phyloP scores from a whole-genome alignment of 2,797 vertebrate species.

The Coracias cyanogaster region DNA sequence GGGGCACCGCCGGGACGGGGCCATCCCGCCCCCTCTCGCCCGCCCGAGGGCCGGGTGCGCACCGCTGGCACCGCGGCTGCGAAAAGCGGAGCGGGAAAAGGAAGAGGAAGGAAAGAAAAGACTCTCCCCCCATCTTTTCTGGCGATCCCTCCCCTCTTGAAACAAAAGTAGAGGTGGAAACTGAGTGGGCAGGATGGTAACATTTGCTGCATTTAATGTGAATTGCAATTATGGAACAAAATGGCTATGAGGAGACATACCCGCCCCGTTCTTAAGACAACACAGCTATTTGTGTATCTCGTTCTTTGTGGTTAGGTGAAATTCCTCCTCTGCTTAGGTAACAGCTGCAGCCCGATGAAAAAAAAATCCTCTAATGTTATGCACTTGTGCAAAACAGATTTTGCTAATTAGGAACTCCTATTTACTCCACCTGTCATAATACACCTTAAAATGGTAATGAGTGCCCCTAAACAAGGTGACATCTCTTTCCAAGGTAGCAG shows the following conservation, averaged over 20 bases:
- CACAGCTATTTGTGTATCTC: constrained; percentile 6
- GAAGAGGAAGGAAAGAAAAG: background rate
- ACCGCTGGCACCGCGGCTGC: background rate
- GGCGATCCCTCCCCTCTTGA: background rate
- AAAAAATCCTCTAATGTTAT: constrained; percentile 6
- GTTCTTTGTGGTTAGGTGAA: constrained; percentile 44
- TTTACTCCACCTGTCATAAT: constrained; percentile 47
- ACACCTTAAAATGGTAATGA: constrained; percentile 59
- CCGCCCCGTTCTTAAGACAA: constrained; percentile 25
- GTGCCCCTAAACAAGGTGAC: constrained; percentile 49
- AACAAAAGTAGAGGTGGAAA: constrained; percentile 70
- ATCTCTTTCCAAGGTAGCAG: constrained; percentile 39
- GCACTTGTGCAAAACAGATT: constrained; percentile 32
- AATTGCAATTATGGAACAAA: constrained; percentile 54
- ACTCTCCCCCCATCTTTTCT: background rate
- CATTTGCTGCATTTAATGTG: constrained; percentile 55
- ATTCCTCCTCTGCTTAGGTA: constrained; percentile 60
- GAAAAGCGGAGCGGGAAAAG: background rate
- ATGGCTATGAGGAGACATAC: constrained; percentile 52
- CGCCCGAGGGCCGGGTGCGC: background rate
- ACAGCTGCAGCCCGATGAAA: constrained; percentile 54
- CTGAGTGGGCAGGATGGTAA: constrained; percentile 59
- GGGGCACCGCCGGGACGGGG: background rate
- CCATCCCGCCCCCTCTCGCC: background rate
- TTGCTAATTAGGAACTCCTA: constrained; percentile 57